Base-by-base conservation (phyloP, 53 echinoderm and acorn worm species). In the Astropecten irregularis region DNA sequence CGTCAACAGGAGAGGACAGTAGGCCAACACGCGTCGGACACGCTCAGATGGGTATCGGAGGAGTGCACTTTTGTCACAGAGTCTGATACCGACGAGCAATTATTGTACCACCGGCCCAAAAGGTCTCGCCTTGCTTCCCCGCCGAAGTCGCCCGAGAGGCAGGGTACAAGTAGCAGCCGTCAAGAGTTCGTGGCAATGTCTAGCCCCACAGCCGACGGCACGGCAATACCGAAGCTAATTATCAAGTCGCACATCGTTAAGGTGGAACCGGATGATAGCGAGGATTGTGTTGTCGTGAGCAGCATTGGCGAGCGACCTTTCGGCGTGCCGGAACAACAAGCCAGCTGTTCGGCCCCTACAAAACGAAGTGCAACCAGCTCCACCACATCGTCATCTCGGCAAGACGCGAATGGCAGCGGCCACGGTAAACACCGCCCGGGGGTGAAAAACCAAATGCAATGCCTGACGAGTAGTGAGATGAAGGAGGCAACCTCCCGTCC, bases 401-500 rank as follows among this genome's bases (percentile, higher is more conserved):
- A 44, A 68, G 46, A 25, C 42, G 18, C 8, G 23, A 27, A 8
- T 9, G 23, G 3, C 68, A 36, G 37, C 42, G 26, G 3, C 16
- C 44, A 10, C 68, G 46, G 44, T 27, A 40, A 46, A 5, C 36
- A 19, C 36, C 68, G 27, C 46, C 6, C 61, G 40, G 61, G 44
- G 61, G 29, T 62, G 10, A 79, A 21, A 47, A 79, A 79, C 79
- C 79, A 62, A 35, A 79, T 79, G 79, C 79, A 79, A 19, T 79
- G 79, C 79, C 32, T 79, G 62, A 79, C 42, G 61, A 42, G 31
- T 37, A 8, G 16, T 23, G 79, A 79, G 44, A 62, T 62, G 62
- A 79, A 62, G 62, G 79, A 79, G 35, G 62, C 62, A 0, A 46
- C 79, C 19, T 61, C 61, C 20, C 47, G 63, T 19, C 49, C 79